Percentiles rank a stretch among this genome's conserved stretches.
These are phyloP conservation scores for Numida meleagris DNA, from an alignment of 2,113 vertebrate genomes.

Conservation along the genomic window DNA sequence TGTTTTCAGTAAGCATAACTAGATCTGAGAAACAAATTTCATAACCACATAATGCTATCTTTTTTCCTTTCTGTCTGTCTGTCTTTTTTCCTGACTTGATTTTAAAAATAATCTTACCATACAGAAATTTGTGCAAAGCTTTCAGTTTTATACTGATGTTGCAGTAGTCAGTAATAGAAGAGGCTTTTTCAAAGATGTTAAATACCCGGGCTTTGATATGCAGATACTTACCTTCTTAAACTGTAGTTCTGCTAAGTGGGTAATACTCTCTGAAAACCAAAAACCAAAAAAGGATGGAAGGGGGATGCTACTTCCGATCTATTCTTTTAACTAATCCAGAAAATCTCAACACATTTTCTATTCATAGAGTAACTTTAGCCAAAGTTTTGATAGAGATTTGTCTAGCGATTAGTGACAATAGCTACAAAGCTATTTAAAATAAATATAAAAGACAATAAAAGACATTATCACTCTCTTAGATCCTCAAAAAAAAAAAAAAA, in stretches of 20 bases:
- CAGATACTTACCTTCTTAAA: neutral
- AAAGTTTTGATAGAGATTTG: neutral
- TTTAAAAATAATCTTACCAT: neutral
- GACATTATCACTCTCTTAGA: neutral
- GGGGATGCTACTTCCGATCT: neutral
- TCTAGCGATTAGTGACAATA: neutral
- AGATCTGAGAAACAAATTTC: neutral
- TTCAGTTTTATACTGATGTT: neutral
- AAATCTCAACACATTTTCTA: neutral
- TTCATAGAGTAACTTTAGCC: neutral
- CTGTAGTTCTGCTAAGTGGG: neutral
- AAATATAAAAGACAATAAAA: neutral
- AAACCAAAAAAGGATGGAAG: neutral
- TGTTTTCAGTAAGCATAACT: neutral
- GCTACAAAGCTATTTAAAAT: neutral
- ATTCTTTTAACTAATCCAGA: neutral
- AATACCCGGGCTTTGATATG: neutral
- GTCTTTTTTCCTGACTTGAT: neutral
- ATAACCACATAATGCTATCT: fast-evolving
- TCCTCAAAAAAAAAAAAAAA: neutral
- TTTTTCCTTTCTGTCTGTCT: neutral
- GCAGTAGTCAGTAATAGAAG: neutral
- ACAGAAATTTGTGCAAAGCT: neutral
- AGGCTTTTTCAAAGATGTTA: neutral
- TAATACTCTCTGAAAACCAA: neutral